Conservation (phyloP, 2,797 vertebrate species). For the Muscicapa comitata region DNA sequence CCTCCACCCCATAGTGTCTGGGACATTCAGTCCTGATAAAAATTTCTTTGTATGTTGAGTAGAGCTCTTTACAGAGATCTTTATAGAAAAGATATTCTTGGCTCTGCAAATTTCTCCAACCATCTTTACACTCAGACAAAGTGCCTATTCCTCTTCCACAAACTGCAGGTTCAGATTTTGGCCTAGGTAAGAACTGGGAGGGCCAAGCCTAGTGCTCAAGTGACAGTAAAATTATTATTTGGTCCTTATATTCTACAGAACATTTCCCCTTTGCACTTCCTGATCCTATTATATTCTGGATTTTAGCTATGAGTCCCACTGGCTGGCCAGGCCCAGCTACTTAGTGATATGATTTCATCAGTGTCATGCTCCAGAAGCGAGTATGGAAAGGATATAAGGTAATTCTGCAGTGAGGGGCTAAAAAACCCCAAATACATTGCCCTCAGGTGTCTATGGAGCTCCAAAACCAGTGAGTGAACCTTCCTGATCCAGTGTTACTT, state of each 20-base stretch:
- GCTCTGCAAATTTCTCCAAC: neutral
- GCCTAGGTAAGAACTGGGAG: neutral
- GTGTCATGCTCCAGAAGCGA: fast-evolving
- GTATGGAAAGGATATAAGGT: neutral
- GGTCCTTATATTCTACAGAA: neutral
- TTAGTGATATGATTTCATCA: neutral
- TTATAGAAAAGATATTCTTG: neutral
- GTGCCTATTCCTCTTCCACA: neutral
- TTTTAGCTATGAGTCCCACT: neutral
- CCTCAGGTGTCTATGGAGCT: neutral
- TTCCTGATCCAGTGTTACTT: neutral
- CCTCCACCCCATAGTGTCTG: fast-evolving
- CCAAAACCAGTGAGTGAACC: neutral
- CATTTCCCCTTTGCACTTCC: neutral
- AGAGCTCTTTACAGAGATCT: neutral
- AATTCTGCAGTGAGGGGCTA: neutral
- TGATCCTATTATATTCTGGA: neutral
- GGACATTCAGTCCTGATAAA: neutral
- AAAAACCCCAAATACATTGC: fast-evolving
- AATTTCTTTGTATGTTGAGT: neutral
- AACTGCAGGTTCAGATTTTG: neutral
- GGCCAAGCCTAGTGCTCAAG: neutral
- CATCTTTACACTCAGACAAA: too few species aligned
- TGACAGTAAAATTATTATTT: neutral
- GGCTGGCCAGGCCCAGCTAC: neutral